phyloP scores from a whole-genome alignment of 2,888 invertebrate genomes.

The Coecobrya sp. region DNA sequence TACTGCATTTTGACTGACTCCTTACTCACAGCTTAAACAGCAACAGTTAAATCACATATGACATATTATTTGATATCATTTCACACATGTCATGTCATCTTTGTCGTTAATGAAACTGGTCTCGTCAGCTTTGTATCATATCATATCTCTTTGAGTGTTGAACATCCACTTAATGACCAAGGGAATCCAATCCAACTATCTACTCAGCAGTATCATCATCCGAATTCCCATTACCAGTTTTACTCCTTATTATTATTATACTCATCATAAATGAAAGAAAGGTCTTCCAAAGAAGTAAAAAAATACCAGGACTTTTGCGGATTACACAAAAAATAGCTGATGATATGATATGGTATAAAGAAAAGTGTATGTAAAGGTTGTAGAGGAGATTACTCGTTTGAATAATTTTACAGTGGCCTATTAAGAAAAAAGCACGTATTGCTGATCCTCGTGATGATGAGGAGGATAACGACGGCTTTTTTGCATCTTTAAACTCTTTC shows the following conservation, averaged over 20 bases:
- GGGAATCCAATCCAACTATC: background rate
- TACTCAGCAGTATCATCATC: background rate
- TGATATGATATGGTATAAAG: background rate
- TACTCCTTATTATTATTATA: background rate
- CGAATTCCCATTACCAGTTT: slow-evolving; percentile 31
- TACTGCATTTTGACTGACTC: background rate
- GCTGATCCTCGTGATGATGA: background rate
- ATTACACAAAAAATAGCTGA: background rate
- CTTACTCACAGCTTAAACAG: background rate
- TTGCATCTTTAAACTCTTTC: background rate
- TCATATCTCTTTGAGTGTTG: background rate
- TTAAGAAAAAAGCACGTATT: slow-evolving; percentile 27
- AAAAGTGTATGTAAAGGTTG: background rate
- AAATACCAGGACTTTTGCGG: background rate
- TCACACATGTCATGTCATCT: background rate
- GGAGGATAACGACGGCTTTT: slow-evolving; percentile 22
- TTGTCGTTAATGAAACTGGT: slow-evolving; percentile 8
- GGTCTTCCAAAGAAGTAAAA: background rate
- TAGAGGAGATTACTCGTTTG: slow-evolving; percentile 18
- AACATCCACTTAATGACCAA: background rate
- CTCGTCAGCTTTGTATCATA: background rate
- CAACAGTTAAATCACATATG: background rate
- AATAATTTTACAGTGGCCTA: slow-evolving; percentile 14
- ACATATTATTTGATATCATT: background rate
- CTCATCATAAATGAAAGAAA: background rate